Percentiles rank a stretch among this genome's conserved stretches.
Evolutionary conservation across 2,797 vertebrate genomes (phyloP).

Genomic region (Pyrrhura leucotis): DNA sequence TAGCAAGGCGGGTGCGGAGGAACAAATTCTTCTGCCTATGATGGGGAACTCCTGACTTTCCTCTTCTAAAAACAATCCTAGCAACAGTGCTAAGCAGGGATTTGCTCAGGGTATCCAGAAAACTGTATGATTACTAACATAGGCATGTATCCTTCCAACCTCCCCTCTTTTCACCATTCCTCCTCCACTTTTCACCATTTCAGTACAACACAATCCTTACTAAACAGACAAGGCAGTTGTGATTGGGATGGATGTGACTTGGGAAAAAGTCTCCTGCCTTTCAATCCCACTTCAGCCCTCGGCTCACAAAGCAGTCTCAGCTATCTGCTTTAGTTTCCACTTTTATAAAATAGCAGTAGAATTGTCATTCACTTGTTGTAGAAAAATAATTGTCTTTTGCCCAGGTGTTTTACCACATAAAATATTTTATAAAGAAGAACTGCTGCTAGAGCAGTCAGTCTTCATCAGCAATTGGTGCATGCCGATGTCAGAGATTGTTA

Average conservation of each 20-base stretch:
- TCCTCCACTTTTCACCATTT: background rate
- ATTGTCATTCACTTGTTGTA: background rate
- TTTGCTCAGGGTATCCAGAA: background rate
- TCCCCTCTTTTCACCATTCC: background rate
- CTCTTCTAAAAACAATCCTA: background rate
- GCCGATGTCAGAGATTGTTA: background rate
- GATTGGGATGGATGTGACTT: background rate
- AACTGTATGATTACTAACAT: fast-evolving
- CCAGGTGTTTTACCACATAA: background rate
- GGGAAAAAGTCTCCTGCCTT: background rate
- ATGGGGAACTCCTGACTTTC: background rate
- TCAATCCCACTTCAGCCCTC: background rate
- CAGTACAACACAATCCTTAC: background rate
- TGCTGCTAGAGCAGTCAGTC: slow-evolving; percentile 1
- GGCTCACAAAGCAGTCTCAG: background rate
- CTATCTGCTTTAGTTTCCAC: background rate
- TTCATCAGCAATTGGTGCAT: slow-evolving; percentile 5
- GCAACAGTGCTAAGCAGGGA: background rate
- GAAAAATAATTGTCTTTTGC: background rate
- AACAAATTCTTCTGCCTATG: background rate
- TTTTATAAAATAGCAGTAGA: background rate
- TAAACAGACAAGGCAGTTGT: background rate
- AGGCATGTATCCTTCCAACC: background rate
- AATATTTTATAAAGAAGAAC: background rate
- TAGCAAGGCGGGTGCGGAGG: background rate